Percentiles rank a stretch among this genome's conserved stretches.
These are phyloP conservation scores for Callipepla squamata DNA, from an alignment of 2,113 vertebrate species.

Conservation along the genomic window DNA sequence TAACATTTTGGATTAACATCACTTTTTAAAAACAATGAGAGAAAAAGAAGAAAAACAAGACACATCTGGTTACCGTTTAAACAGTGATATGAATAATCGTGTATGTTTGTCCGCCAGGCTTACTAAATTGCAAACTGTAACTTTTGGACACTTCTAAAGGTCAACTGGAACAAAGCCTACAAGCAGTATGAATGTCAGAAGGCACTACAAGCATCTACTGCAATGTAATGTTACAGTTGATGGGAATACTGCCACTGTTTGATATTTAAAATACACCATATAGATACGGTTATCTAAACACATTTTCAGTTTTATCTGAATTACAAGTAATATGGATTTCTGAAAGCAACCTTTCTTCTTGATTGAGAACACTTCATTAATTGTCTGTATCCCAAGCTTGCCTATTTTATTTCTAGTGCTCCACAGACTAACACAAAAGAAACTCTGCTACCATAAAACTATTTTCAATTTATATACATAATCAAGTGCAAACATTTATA, in stretches of 20 bases:
- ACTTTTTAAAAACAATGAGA: slow-evolving; percentile 34
- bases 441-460: background rate
- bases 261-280: background rate
- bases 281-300: background rate
- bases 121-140: slow-evolving; percentile 50
- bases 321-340: background rate
- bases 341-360: background rate
- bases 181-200: background rate
- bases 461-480: background rate
- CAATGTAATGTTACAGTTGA: background rate
- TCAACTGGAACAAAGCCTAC: slow-evolving; percentile 47
- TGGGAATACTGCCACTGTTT: background rate
- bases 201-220: background rate
- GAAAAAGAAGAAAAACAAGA: slow-evolving; percentile 53
- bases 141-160: slow-evolving; percentile 56
- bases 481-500: background rate
- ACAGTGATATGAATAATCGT: slow-evolving; percentile 42
- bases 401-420: background rate
- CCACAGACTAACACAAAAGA: background rate
- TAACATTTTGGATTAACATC: slow-evolving; percentile 48
- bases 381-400: background rate
- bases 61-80: slow-evolving; percentile 52
- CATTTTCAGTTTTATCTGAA: background rate
- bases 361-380: background rate
- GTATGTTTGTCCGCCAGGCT: slow-evolving; percentile 22